phyloP scores from a whole-genome alignment of 64 coral and sea anemone species.

The Dendronephthya gigantea region DNA sequence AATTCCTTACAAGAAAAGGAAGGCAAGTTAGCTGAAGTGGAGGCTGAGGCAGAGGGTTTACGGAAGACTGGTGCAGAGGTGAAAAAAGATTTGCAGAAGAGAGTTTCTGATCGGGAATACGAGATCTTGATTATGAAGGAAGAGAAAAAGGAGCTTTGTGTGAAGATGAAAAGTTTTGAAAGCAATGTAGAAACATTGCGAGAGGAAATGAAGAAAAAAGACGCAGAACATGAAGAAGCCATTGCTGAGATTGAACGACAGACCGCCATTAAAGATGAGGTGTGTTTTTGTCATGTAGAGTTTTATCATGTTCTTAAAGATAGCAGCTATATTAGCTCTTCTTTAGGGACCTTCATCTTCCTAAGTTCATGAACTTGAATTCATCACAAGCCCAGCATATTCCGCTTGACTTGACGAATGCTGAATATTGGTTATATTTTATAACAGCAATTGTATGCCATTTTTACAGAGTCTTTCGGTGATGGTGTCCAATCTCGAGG shows the following conservation, averaged over 20 bases:
- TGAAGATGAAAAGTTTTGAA: slow-evolving; percentile 7
- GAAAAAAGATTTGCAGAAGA: neutral
- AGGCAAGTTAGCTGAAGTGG: neutral
- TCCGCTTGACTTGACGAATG: neutral
- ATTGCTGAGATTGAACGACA: neutral
- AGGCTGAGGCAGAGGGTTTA: neutral
- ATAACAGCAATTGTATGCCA: neutral
- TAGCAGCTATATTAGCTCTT: too few species aligned
- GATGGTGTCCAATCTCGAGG: neutral
- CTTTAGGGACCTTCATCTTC: too few species aligned
- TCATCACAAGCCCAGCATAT: neutral
- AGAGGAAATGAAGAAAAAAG: slow-evolving; percentile 12
- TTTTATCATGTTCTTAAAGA: neutral
- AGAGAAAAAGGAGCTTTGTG: slow-evolving; percentile 8
- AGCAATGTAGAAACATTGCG: neutral
- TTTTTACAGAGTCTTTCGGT: neutral
- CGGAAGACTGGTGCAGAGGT: neutral
- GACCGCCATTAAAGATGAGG: neutral
- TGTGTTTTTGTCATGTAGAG: neutral
- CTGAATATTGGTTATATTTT: neutral
- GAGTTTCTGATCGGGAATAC: neutral
- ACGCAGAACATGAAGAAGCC: neutral
- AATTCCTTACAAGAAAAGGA: neutral
- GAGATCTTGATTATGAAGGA: slow-evolving; percentile 16
- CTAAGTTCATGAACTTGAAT: too few species aligned